Percentiles rank a stretch among this genome's conserved stretches.
These are phyloP conservation scores for Galagoides demidoff DNA, from an alignment of 2,797 vertebrate species.

Conservation along the genomic window DNA sequence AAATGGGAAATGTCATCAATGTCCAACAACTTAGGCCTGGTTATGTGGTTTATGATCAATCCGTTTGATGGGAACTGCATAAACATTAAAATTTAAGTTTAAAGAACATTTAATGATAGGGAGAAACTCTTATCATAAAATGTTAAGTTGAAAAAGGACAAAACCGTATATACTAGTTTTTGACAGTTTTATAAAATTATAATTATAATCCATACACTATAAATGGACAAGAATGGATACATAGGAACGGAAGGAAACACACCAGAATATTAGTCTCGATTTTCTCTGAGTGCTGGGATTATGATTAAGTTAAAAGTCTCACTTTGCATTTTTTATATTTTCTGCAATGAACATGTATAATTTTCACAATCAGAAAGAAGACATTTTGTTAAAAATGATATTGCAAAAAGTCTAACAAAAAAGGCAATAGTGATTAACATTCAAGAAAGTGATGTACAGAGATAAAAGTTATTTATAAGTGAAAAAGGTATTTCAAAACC, in stretches of 20 bases:
- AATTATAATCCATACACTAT: neutral
- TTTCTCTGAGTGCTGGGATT: conserved; percentile 17
- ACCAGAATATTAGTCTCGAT: neutral
- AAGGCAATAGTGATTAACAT: neutral
- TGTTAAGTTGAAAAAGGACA: conserved; percentile 48
- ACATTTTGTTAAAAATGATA: conserved; percentile 13
- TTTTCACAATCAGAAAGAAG: conserved; percentile 31
- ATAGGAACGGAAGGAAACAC: neutral
- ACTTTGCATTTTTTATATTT: conserved; percentile 16
- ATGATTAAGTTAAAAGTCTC: conserved; percentile 37
- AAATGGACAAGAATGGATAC: neutral
- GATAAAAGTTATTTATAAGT: conserved; percentile 32
- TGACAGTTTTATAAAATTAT: conserved; percentile 51
- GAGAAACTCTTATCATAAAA: conserved; percentile 49
- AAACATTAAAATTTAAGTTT: conserved; percentile 44
- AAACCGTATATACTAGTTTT: conserved; percentile 19
- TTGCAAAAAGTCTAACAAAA: conserved; percentile 6
- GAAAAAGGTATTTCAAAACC: neutral
- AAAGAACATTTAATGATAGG: conserved; percentile 38
- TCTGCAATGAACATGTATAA: conserved; percentile 12
- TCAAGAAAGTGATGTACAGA: conserved; percentile 41
- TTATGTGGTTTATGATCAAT: conserved; percentile 1
- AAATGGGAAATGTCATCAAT: conserved; percentile 53
- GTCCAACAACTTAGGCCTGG: neutral
- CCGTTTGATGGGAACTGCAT: neutral